A percentile compares a stretch with the other conserved stretches of the same genome.
Evolutionary conservation across 2,888 invertebrate genomes (phyloP).

Genomic region (Stenodera caucasica): DNA sequence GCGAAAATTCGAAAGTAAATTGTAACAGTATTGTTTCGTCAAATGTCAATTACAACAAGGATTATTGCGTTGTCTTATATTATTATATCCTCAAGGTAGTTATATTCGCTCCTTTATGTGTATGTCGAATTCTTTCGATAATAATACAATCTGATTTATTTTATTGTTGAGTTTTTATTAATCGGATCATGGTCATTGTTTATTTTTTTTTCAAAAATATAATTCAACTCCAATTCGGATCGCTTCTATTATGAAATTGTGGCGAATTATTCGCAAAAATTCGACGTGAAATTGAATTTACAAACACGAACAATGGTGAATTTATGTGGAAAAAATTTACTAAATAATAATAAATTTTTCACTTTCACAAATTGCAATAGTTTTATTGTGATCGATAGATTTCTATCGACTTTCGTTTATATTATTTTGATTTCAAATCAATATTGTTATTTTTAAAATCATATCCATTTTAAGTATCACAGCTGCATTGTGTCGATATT

Average conservation of each 20-base stretch:
- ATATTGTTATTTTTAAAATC: not conserved
- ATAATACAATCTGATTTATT: not conserved
- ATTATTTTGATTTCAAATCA: not conserved
- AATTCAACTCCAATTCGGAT: too few species aligned
- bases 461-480: not conserved
- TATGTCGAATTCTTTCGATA: too few species aligned
- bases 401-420: constrained; percentile 7
- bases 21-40: constrained; percentile 11
- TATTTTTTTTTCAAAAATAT: too few species aligned
- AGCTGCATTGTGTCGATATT: constrained; percentile 11
- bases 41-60: constrained; percentile 16
- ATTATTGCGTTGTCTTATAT: constrained; percentile 5
- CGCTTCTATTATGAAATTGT: not conserved
- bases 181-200: constrained; percentile 13
- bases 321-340: not conserved
- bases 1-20: constrained; percentile 12
- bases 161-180: not conserved
- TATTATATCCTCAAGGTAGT: constrained; percentile 6
- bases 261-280: not conserved
- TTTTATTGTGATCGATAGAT: not conserved
- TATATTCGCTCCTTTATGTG: constrained; percentile 10
- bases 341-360: too few species aligned
- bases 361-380: not conserved
- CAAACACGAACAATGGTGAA: too few species aligned
- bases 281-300: not conserved